Percentiles rank a stretch among this genome's conserved stretches.
phyloP scores from a whole-genome alignment of 2,113 vertebrate species.

The Protomyctophum bolini region DNA sequence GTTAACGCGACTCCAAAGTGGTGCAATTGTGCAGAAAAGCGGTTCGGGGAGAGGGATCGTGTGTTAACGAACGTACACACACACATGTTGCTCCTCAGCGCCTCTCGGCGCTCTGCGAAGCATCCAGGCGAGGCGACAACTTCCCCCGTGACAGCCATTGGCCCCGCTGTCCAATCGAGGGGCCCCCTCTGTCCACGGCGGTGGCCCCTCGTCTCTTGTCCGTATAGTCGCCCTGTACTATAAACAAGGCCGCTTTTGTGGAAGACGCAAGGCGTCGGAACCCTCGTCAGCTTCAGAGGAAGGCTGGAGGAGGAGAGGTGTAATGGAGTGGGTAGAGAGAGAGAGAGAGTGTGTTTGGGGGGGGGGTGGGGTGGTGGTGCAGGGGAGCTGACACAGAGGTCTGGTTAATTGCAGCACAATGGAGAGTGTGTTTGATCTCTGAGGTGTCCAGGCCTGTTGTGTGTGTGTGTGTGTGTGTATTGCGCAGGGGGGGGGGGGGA shows the following conservation, averaged over 20 bases:
- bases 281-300: slow-evolving; percentile 69
- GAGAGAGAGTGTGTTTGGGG: slow-evolving; percentile 52
- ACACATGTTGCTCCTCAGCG: slow-evolving; percentile 37
- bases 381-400: slow-evolving; percentile 72
- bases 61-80: slow-evolving; percentile 74
- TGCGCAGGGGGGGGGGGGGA: too few species aligned
- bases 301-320: slow-evolving; percentile 54
- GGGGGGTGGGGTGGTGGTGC: slow-evolving; percentile 59
- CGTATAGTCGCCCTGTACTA: slow-evolving; percentile 44
- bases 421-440: slow-evolving; percentile 82
- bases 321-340: slow-evolving; percentile 58
- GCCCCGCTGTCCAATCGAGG: slow-evolving; percentile 68
- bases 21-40: slow-evolving; percentile 69
- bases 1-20: slow-evolving; percentile 70
- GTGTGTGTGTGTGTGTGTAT: slow-evolving; percentile 75
- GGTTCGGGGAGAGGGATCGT: slow-evolving; percentile 71
- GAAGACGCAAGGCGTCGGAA: slow-evolving; percentile 74
- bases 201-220: neutral
- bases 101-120: slow-evolving; percentile 73
- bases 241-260: slow-evolving; percentile 82
- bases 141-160: slow-evolving; percentile 75
- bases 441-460: slow-evolving; percentile 80
- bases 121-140: slow-evolving; percentile 68
- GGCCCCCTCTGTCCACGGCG: slow-evolving; percentile 21
- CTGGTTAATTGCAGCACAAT: slow-evolving; percentile 83